Evolutionary conservation across 92 coral and sea anemone genomes (phyloP), one percentile per base, ranked within the genome.

Genomic region (Anthopleura xanthogrammica): DNA sequence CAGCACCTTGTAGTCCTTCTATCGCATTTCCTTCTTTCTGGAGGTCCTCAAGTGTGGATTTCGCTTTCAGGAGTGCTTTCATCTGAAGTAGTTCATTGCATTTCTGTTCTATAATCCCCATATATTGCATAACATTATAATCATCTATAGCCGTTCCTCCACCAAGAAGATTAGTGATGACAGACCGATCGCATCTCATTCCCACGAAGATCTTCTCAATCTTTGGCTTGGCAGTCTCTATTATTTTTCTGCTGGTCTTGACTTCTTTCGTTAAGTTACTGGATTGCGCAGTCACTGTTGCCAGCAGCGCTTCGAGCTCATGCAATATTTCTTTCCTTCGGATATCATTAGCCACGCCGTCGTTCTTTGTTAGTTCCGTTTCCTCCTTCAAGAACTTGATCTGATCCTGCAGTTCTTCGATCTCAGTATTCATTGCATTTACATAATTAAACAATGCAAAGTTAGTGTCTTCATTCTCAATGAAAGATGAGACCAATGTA

Each of bases 401-500:
- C n/a, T 90, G 92, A 5, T 94, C 95, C 80, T 97, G 94, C 16
- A 92, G 87, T 57, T 78, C 78, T 77, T 94, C 99, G n/a, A 92
- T 90, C 80, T 97, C 99, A 70, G 94, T 89, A 86, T 85, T 92
- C 87, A 90, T 88, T 66, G 89, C 90, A 74, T 92, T 97, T 55
- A 97, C 93, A 54, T 94, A 97, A 85, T 97, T 97, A 78, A 91
- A 97, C 84, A 94, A 90, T n/a, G 98, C 99, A 76, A 97, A 97
- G 89, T 94, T 97, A 70, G 88, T 91, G 91, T 97, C 99, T 74
- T 97, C 99, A 22, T 89, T 92, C 77, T 90, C 91, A 74, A 97
- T 94, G 88, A 97, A 97, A 29, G 93, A 91, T 11, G 85, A 78
- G 20, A 97, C 99, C 60, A 97, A 88, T 22, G 86, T 87, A 80